Evolutionary conservation across 2,797 vertebrate species (phyloP), one percentile per base, ranked within the genome.

Genomic region (Acanthornis magna): DNA sequence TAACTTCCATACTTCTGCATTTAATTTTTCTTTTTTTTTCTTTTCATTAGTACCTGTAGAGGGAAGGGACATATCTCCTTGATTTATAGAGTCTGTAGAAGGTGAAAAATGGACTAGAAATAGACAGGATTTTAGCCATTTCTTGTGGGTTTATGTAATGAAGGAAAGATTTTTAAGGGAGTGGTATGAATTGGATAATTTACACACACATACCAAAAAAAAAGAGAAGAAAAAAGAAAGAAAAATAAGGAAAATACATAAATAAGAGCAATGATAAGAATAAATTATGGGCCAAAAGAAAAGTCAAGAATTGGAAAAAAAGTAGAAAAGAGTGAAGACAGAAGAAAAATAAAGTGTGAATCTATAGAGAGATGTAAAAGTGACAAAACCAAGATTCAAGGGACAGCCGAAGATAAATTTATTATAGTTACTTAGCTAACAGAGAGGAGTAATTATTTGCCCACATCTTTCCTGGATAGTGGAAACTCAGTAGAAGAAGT

Each of bases 11-110:
- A 53, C 7, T 34, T 10, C 45, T 55, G 2, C 0, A 4, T 23
- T 63, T 29, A 2, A 0, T 2, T 20, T 65, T 29, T 27, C 1
- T 12, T 42, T 8, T 22, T 65, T 29, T 27, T 11, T 2, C 2
- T 40, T 17, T 40, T 40, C 8, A 16, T 72, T 68, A 40, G 6
- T 38, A 70, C 3, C 5, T 66, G 7, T 66, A 60, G 8, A 72
- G 8, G 13, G 13, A 81, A 81, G 15, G 10, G 10, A 45, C 11
- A 20, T 17, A 67, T 45, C 2, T 61, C 7, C 8, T 76, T 34
- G 34, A 29, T 45, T 74, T 85, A 48, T 7, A 53, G 7, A 55
- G 8, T 6, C 50, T 26, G 21, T 30, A 63, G 9, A 18, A 32
- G 8, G 7, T 61, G 16, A 76, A 83, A 80, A 91, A 34, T 22